These are phyloP conservation scores for Cheilosia pagana DNA, from an alignment of 2,888 invertebrate species.

Conservation along the genomic window DNA sequence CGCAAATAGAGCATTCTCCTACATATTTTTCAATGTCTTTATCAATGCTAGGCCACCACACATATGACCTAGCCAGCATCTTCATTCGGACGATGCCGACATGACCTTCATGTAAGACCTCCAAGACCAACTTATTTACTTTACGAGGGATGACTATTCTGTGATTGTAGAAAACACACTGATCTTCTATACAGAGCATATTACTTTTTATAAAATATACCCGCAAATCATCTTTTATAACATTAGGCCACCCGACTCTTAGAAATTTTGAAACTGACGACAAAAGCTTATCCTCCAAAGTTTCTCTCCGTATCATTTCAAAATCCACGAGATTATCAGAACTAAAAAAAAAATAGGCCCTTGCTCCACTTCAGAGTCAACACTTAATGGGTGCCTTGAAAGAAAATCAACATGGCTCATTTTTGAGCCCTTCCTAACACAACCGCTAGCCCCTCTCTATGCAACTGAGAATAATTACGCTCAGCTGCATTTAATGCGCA, in stretches of 20 bases:
- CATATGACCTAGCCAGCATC: background rate
- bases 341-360: background rate
- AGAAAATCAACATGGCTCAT: slow-evolving; percentile 6
- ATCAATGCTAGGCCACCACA: background rate
- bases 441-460: slow-evolving; percentile 15
- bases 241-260: slow-evolving; percentile 6
- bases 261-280: background rate
- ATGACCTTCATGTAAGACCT: slow-evolving; percentile 1
- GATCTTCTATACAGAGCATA: slow-evolving; percentile 1
- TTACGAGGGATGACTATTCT: background rate
- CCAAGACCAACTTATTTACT: background rate
- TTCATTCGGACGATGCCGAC: background rate
- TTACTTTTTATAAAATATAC: slow-evolving; percentile 1
- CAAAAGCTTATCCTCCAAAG: background rate
- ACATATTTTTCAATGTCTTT: background rate
- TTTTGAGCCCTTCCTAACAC: slow-evolving; percentile 23
- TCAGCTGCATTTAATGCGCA: no score
- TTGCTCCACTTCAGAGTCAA: background rate
- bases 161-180: slow-evolving; percentile 16
- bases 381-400: slow-evolving; percentile 6
- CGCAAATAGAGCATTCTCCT: background rate
- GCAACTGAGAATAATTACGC: slow-evolving; percentile 28
- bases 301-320: background rate
- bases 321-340: slow-evolving; percentile 3
- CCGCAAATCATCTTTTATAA: slow-evolving; percentile 1